Conservation (phyloP, 2,888 invertebrate species). For the Adelphocoris suturalis region DNA sequence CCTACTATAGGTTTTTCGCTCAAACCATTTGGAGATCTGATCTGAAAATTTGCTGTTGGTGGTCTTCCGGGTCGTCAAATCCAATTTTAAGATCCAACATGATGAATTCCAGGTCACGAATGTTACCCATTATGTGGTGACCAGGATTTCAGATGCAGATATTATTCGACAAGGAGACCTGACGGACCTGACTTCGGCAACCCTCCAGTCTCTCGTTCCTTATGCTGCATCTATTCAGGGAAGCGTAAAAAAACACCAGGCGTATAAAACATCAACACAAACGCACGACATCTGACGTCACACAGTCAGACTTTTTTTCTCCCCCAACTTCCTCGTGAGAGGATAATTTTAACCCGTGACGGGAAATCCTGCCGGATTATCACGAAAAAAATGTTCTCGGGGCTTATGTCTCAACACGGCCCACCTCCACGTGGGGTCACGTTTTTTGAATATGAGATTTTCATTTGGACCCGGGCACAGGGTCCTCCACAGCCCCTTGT, state of each 20-base stretch:
- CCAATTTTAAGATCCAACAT: too few species aligned
- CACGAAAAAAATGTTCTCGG: neutral
- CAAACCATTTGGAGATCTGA: too few species aligned
- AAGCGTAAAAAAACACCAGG: neutral
- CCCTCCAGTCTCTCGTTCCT: too few species aligned
- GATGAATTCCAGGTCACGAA: too few species aligned
- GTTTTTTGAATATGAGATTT: constrained; percentile 12
- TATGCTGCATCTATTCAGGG: neutral
- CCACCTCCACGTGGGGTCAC: constrained; percentile 15
- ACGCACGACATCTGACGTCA: neutral
- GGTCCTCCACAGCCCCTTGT: neutral
- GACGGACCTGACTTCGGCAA: too few species aligned
- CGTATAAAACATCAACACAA: neutral
- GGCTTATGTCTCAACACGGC: constrained; percentile 10
- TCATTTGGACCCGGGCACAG: neutral
- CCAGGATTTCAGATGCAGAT: too few species aligned
- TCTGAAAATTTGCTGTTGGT: too few species aligned
- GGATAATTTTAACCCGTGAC: constrained; percentile 6
- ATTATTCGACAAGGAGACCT: too few species aligned
- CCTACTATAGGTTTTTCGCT: too few species aligned
- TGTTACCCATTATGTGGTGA: too few species aligned
- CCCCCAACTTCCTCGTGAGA: neutral
- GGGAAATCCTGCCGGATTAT: constrained; percentile 20
- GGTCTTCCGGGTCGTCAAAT: too few species aligned
- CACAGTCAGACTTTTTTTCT: neutral